Evolutionary conservation across 2,797 vertebrate species (phyloP), one percentile per base, ranked within the genome.

Genomic region (Coranthus polyacanthus): DNA sequence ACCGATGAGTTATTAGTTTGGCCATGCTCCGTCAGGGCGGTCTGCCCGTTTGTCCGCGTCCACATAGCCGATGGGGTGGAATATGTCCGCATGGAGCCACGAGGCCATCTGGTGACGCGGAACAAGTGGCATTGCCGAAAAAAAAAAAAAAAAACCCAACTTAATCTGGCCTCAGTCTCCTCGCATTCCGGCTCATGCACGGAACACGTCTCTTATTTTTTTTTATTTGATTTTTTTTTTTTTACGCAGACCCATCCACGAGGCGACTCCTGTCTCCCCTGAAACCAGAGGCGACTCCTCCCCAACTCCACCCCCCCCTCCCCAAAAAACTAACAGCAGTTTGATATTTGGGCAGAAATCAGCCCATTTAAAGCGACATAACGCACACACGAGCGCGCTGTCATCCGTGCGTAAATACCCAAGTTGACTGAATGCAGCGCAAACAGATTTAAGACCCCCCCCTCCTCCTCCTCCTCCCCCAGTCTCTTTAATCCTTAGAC

Each of bases 61-160:
- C 79, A 67, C 70, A 18, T 71, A 68, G 80, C 78, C 85, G 80
- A 38, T 61, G 61, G 79, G 70, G 63, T 73, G 79, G 73, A 83
- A 64, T 51, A 60, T 69, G 62, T 76, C 72, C 52, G 70, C 76
- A 21, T 72, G 78, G 71, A 64, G 79, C 88, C 82, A 16, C n/a
- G 75, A 49, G 69, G 57, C 88, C 90, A 92, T 92, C 89, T 91
- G 92, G 84, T 84, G 83, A 89, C 68, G 60, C 73, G 70, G 79
- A 89, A 85, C 88, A 90, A 90, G 87, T 90, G 85, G 83, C 81
- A 82, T 69, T 70, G 82, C 79, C 81, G 70, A 53, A 72, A 70
- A 45, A 65, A 56, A 81, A 71, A 68, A 55, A 65, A 82, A 70
- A 79, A 81, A 55, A 16, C 32, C 73, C 17, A 65, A 80, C 53